Base-by-base conservation (phyloP, 1,140 invertebrate genomes). In the silkworm (Bombyx mori) region DNA sequence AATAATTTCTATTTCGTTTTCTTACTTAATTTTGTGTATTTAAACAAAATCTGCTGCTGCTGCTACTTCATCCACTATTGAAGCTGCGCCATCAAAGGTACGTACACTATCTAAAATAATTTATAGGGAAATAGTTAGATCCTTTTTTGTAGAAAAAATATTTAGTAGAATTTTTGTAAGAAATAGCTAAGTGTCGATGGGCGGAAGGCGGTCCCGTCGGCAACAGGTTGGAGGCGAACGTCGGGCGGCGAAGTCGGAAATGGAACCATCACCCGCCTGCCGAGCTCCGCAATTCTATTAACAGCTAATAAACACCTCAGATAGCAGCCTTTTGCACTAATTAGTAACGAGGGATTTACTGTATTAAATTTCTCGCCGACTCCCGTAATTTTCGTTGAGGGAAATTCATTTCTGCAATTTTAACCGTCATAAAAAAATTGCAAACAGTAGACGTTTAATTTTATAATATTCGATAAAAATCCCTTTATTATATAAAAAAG, bases 151-250 rank as follows among this genome's bases (percentile, higher is more conserved):
- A 42, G 51, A 18, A 49, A 12, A 54, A 53, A 54, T 45, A 44
- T 7, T 54, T 44, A 18, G 12, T 18, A 18, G 53, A 44, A 44
- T 22, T 45, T 35, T 54, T 54, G 43, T 46, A 44, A 42, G 46
- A 66, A 73, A 72, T 69, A 67, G 57, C 52, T 60, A 60, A 51
- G 71, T 64, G 60, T 58, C 61, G 71, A 84, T 79, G 83, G 83
- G 83, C 83, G 83, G 77, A 83, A 87, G 83, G 83, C 83, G 83
- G 71, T 77, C 61, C 82, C 82, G 79, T 53, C 79, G 78, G 83
- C 83, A 87, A 87, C 83, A 87, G 83, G 83, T 87, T 81, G 83
- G 63, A 55, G 52, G 52, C 50, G 54, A 52, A 54, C 57, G 54
- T 52, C 77, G 69, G 72, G 70, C 68, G 70, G 58, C 63, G 55